Evolutionary conservation across 2,113 vertebrate species (phyloP), one percentile per base, ranked within the genome.

Genomic region (Xiphorhynchus elegans): DNA sequence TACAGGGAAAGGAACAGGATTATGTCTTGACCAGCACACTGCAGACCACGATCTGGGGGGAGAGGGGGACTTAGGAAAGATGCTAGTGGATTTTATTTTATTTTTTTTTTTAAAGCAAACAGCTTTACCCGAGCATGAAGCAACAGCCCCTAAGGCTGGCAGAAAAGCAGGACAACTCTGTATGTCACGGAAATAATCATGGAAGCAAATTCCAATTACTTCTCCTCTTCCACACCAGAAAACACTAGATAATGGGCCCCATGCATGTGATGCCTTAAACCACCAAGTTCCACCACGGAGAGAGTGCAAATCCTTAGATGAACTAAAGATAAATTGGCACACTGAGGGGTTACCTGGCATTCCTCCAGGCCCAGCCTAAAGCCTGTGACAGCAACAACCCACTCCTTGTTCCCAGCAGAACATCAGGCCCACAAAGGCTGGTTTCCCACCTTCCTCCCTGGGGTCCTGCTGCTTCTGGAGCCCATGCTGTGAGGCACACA

Each of bases 1-100:
- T 99, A 92, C 67, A 68, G 86, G 92, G 94, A 64, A 93, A 96
- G 68, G 69, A 62, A 86, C 64, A 90, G 93, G 78, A 75, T 96
- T 84, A 94, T 83, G 72, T 47, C 95, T 86, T 91, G 92, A 85
- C 93, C 92, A 89, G 95, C 80, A 92, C 88, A 66, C 63, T 70
- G 73, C 92, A 78, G 88, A 67, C 66, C n/a, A 39, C 33, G 84
- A 23, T 5, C 2, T 46, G 31, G 28, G 68, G 63, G 52, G 23
- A 82, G 39, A 80, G 6, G 42, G 58, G 68, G 55, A 60, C 55
- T 35, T 28, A 13, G 69, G 47, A n/a, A 88, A 92, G 79, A 73
- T 73, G 52, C 88, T 40, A 39, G 60, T 40, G 79, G 68, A 67
- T 59, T 86, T 20, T 28, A 40, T 40, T 40, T 85, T 77, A 62